Evolutionary conservation across 1,140 invertebrate genomes (phyloP).

Genomic region (Hirudo medicinalis): DNA sequence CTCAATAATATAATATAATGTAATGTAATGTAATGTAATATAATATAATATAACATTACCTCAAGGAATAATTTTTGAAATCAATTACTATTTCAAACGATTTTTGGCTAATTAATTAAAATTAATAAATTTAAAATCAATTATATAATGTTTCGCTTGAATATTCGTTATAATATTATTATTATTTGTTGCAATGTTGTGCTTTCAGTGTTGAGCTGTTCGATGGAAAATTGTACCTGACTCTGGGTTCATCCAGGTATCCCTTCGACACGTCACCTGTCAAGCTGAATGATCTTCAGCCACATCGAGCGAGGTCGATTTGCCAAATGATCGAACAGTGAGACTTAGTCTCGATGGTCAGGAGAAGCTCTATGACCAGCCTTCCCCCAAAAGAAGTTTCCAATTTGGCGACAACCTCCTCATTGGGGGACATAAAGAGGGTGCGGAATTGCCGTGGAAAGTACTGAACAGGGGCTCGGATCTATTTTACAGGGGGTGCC

Average conservation of each 20-base stretch:
- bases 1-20: no score
- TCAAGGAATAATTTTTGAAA: no score
- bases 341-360: conserved; percentile 21
- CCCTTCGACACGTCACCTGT: background rate
- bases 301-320: conserved; percentile 26
- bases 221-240: conserved; percentile 32
- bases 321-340: conserved; percentile 11
- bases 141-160: no score
- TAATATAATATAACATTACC: no score
- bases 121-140: no score
- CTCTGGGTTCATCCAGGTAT: conserved; percentile 23
- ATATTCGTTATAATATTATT: no score
- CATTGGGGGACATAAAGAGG: conserved; percentile 23
- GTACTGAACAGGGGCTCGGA: conserved; percentile 28
- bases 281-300: conserved; percentile 12
- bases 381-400: conserved; percentile 15
- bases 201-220: conserved; percentile 27
- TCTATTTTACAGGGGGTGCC: conserved; percentile 30
- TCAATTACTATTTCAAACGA: no score
- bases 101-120: no score
- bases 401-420: conserved; percentile 19
- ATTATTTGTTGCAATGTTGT: no score
- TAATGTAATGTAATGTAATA: no score
- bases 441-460: conserved; percentile 28
- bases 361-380: conserved; percentile 18